A percentile compares a stretch with the other conserved stretches of the same genome.
These are phyloP conservation scores for Stratiomys singularior DNA, from an alignment of 2,888 invertebrate species.

Conservation along the genomic window DNA sequence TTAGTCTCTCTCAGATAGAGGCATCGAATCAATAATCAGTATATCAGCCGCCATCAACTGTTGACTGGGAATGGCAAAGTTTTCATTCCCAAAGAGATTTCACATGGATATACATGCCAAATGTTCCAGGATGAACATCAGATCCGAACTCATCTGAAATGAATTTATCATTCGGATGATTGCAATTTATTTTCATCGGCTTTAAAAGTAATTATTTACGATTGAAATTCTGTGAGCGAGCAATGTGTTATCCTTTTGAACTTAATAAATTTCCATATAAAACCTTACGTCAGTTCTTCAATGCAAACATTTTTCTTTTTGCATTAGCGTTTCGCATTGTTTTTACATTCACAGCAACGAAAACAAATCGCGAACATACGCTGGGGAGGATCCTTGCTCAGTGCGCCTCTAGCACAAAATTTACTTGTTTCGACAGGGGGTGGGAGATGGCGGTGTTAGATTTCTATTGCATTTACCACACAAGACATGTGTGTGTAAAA, in stretches of 20 bases:
- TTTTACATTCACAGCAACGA: neutral
- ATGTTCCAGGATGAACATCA: no score
- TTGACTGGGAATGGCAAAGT: no score
- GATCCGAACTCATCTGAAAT: no score
- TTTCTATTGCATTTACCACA: slow-evolving; percentile 5
- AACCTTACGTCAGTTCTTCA: neutral
- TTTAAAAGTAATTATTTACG: no score
- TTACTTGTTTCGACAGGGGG: slow-evolving; percentile 15
- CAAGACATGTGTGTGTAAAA: slow-evolving; percentile 20
- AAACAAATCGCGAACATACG: neutral
- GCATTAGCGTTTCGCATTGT: neutral
- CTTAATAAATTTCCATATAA: neutral
- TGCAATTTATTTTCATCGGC: no score
- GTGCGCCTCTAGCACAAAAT: neutral
- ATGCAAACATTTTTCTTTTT: neutral
- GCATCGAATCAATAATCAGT: no score
- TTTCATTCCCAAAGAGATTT: no score
- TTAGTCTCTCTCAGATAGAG: no score
- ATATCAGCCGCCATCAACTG: no score
- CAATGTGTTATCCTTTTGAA: neutral
- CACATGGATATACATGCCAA: no score
- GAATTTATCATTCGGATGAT: no score
- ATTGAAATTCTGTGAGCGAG: no score
- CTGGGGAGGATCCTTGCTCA: neutral
- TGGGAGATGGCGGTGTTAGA: neutral